Base-by-base conservation (phyloP, 2,113 vertebrate genomes). In the Engraulis encrasicolus region DNA sequence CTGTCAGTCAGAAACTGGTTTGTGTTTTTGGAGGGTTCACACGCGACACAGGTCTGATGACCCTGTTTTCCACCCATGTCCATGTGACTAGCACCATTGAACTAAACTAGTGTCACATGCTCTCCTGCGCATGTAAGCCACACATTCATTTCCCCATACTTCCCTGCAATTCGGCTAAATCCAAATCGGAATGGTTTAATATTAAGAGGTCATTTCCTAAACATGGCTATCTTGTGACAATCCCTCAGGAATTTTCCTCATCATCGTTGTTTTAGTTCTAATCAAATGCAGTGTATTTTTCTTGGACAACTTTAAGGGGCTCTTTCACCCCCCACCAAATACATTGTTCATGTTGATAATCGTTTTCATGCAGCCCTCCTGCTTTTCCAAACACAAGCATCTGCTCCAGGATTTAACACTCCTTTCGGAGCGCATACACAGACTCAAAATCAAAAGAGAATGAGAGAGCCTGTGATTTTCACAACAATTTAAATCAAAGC, bases 231-330 rank as follows among this genome's bases (percentile, higher is more conserved):
- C 27, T 38, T 5, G 31, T 48, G n/a, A 82, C 45, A 74, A 82
- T 50, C 27, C 23, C 27, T 23, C 17, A 36, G 37, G 81, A 66
- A 80, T 23, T 80, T n/a, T 27, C 61, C 78, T 77, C 50, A 23
- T 81, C 27, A 61, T 85, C 48, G 66, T 78, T 9, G 27, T 78
- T 78, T 79, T 82, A 40, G 23, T n/a, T 82, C 23, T 78, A 82
- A 82, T 78, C 52, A 82, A 78, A 85, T 20, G 49, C 50, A 58
- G 50, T 78, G 50, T 82, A 50, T 78, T 85, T 78, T 31, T 15
- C 50, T 81, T 85, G 71, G 78, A 20, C 71, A 7, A 2, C 37
- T 40, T 54, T 79, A 18, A 36, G 20, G 50, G 50, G 2, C 0
- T 17, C 17, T 34, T 20, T 48, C 2, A 58, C 20, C 37, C 17